Percentiles rank a stretch among this genome's conserved stretches.
Conservation (phyloP, 2,888 invertebrate species). For the Leuctra nigra region DNA sequence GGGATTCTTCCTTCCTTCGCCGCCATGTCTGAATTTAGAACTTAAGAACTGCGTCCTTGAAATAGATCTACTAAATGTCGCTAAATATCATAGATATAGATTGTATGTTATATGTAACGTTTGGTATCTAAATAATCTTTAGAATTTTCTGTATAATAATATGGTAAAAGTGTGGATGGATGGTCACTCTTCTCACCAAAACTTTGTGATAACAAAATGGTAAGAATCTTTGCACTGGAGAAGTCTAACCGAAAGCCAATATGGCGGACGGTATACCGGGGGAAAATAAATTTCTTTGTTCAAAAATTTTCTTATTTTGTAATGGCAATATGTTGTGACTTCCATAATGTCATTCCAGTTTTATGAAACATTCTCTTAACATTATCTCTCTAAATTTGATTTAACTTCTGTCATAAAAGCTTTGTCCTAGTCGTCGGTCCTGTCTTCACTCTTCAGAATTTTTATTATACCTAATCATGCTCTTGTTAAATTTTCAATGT, state of each 20-base stretch:
- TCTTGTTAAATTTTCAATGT: too few relatives aligned
- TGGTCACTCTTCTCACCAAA: constrained; percentile 49
- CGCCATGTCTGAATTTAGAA: constrained; percentile 51
- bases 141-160: constrained; percentile 40
- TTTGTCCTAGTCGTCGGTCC: too few relatives aligned
- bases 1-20: too few relatives aligned
- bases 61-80: constrained; percentile 42
- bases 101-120: constrained; percentile 46
- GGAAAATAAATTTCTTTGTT: constrained; percentile 6
- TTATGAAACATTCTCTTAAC: too few relatives aligned
- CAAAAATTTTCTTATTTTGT: too few relatives aligned
- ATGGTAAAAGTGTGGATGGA: constrained; percentile 47
- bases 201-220: constrained; percentile 63
- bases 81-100: constrained; percentile 45
- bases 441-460: too few relatives aligned
- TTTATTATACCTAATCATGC: too few relatives aligned
- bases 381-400: too few relatives aligned
- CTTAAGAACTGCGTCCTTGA: constrained; percentile 42
- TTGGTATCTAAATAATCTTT: constrained; percentile 45
- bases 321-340: too few relatives aligned
- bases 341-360: too few relatives aligned
- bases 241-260: constrained; percentile 38
- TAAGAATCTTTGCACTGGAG: constrained; percentile 39
- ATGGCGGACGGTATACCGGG: constrained; percentile 39
- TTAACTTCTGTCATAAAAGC: too few relatives aligned